These are phyloP conservation scores for Pseudomyrmex flavicornis DNA, from an alignment of 1,140 invertebrate genomes.

Conservation along the genomic window DNA sequence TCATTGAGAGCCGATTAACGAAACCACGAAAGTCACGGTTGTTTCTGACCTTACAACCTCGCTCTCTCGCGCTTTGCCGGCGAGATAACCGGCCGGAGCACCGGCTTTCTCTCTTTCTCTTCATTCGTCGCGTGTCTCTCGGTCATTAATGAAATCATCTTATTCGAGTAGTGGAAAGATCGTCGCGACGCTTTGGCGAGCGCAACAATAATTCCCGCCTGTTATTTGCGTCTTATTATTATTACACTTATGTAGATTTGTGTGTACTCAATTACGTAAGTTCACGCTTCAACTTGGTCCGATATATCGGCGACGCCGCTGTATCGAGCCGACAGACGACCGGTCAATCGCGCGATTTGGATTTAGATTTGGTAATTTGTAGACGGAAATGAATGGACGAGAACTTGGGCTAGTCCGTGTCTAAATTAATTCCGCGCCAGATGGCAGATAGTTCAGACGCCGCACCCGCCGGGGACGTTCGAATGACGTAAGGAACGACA, in stretches of 20 bases:
- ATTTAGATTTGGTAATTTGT: constrained; percentile 84
- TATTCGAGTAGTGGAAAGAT: constrained; percentile 61
- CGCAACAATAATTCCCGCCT: constrained; percentile 72
- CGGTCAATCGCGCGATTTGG: constrained; percentile 79
- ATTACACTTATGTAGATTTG: too few species aligned
- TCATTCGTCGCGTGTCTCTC: constrained; percentile 30
- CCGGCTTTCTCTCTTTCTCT: constrained; percentile 33
- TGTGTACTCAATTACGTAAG: constrained; percentile 65
- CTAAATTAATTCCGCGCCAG: constrained; percentile 77
- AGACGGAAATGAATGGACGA: constrained; percentile 82
- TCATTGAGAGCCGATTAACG: constrained; percentile 18
- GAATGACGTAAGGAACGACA: constrained; percentile 56
- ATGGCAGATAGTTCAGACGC: constrained; percentile 60
- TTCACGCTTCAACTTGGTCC: constrained; percentile 6
- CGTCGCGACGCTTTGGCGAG: constrained; percentile 70
- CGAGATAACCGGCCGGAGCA: constrained; percentile 62
- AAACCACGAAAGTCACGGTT: constrained; percentile 31
- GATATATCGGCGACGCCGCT: constrained; percentile 31
- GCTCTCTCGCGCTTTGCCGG: constrained; percentile 30
- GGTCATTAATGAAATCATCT: constrained; percentile 29
- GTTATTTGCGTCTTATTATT: constrained; percentile 64
- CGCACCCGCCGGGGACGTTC: constrained; percentile 8
- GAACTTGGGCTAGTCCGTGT: constrained; percentile 63
- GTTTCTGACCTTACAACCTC: constrained; percentile 69
- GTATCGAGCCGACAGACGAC: background rate